phyloP scores from a whole-genome alignment of 2,888 invertebrate genomes.

The Sabellastarte sp. region DNA sequence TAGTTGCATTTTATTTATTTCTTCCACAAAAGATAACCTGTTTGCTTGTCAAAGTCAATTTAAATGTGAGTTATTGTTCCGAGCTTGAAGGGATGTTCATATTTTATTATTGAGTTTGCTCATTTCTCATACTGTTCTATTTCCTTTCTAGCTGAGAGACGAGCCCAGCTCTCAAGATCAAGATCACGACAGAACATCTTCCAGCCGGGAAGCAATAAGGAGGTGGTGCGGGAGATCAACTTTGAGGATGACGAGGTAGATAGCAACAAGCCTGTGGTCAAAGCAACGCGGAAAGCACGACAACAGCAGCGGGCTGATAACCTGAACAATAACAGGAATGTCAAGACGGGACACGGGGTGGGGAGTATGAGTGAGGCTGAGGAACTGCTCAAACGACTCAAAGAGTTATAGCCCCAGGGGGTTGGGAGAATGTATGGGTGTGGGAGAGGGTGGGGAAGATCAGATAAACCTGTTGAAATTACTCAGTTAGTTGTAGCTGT shows the following conservation, averaged over 20 bases:
- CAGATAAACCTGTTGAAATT: too few species aligned
- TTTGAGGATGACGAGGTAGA: conserved; percentile 38
- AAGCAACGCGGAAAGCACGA: not conserved
- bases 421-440: too few species aligned
- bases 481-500: too few species aligned
- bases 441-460: too few species aligned
- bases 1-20: too few species aligned
- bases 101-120: too few species aligned
- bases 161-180: conserved; percentile 86
- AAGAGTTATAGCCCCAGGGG: conserved; percentile 44
- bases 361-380: conserved; percentile 44
- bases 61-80: too few species aligned
- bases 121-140: too few species aligned
- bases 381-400: conserved; percentile 44
- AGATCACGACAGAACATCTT: conserved; percentile 68
- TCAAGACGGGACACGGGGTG: not conserved
- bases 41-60: too few species aligned
- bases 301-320: not conserved
- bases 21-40: too few species aligned
- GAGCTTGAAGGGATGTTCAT: too few species aligned
- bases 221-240: conserved; percentile 47
- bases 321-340: not conserved
- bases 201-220: conserved; percentile 26
- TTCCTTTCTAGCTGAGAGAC: conserved; percentile 86
- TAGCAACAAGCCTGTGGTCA: not conserved